Conservation (phyloP, 37 sponge, comb jelly and placozoan species). For the Chondrosia reniformis region DNA sequence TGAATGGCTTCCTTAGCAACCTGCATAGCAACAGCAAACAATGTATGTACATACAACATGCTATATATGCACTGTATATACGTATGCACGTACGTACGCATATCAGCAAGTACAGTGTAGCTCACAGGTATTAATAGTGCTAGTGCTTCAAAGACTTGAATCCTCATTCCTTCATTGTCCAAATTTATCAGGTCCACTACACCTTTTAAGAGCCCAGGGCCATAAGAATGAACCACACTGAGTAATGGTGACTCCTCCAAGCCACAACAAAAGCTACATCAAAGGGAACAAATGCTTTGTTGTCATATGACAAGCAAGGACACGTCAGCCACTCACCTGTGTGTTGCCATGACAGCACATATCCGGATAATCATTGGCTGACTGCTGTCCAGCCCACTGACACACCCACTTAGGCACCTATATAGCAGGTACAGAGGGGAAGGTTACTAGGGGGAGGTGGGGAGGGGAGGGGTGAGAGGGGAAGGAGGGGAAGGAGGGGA, state of each 20-base stretch:
- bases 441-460: not conserved
- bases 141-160: slow-evolving; percentile 18
- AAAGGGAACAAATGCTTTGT: too few species aligned
- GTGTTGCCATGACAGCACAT: slow-evolving; percentile 54
- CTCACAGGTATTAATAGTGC: slow-evolving; percentile 10
- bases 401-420: slow-evolving; percentile 39
- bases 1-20: slow-evolving; percentile 23
- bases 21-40: too few species aligned
- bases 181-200: slow-evolving; percentile 9
- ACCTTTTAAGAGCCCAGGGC: not conserved
- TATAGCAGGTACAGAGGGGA: not conserved
- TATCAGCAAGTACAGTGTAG: too few species aligned
- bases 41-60: too few species aligned
- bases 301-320: too few species aligned
- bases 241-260: not conserved
- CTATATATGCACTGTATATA: too few species aligned
- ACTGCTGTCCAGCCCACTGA: slow-evolving; percentile 32
- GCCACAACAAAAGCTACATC: slow-evolving; percentile 41
- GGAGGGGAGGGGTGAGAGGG: not conserved
- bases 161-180: slow-evolving; percentile 15
- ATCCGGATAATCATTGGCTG: slow-evolving; percentile 54
- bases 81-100: too few species aligned
- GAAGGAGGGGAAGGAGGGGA: not conserved
- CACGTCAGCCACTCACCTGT: slow-evolving; percentile 23
- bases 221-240: not conserved